Evolutionary conservation across 2,888 invertebrate species (phyloP), one percentile per base, ranked within the genome.

Genomic region (Scaptomyza parva): DNA sequence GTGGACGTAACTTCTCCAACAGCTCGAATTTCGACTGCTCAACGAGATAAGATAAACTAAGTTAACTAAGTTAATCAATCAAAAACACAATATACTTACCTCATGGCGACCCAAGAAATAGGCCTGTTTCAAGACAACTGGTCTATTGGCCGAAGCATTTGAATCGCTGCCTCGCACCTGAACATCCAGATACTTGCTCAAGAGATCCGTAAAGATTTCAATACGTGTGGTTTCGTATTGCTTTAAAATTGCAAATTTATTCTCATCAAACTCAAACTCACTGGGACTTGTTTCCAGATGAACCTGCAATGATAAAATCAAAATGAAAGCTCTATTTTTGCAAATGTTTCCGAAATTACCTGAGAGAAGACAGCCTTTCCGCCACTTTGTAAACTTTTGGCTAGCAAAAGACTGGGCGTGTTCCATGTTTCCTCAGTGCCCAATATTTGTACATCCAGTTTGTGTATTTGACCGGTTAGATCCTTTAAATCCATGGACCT

Each of bases 381-480:
- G 14, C 93, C 94, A 48, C 94, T 94, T 26, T 93, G 93, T 22
- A 93, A 92, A 47, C 94, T 93, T 39, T 93, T 92, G 1, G 96
- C 96, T 78, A 96, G 92, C 59, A 97, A 92, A 57, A 97, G 92
- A 67, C 96, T 96, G 0, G 97, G 97, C 0, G 96, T 96, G 58
- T 96, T 95, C 96, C 97, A 97, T 0, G 96, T 97, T 90, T 97
- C 96, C 86, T 97, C 97, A 0, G 95, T 95, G 0, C 96, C 96
- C 61, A 97, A 92, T 26, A 96, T 95, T 88, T 95, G 94, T 7
- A 97, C 95, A 79, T 95, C 94, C 69, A 97, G 91, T 75, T 94
- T 94, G 88, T 96, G 95, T 51, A 78, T 70, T 41, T 93, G 93
- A 0, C 93, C 94, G 69, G 93, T 93, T 57, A 90, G 79, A 89